phyloP scores from a whole-genome alignment of 2,797 vertebrate species.

The Clarias laeviceps region DNA sequence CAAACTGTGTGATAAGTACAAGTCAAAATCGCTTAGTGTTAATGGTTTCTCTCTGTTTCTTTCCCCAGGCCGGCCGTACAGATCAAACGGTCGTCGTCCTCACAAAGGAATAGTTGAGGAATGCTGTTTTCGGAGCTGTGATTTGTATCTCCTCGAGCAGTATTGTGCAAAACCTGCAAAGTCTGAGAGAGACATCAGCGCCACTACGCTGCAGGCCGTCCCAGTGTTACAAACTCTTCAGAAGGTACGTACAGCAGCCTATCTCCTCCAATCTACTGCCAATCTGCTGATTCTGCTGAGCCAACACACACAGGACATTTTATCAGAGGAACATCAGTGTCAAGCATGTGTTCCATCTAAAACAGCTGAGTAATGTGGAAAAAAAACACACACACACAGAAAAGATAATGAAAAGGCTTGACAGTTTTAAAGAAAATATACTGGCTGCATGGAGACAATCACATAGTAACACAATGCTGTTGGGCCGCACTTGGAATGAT shows the following conservation, averaged over 20 bases:
- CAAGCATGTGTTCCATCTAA: conserved; percentile 37
- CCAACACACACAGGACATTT: conserved; percentile 34
- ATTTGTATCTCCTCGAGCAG: conserved; percentile 83
- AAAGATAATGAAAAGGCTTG: conserved; percentile 21
- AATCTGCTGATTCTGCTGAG: conserved; percentile 44
- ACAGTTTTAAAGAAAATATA: conserved; percentile 32
- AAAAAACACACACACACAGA: background rate
- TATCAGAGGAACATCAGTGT: conserved; percentile 47
- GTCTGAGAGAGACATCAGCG: conserved; percentile 82
- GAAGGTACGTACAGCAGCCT: conserved; percentile 71
- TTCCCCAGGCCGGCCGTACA: conserved; percentile 76
- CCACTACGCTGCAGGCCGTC: conserved; percentile 70
- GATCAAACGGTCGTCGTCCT: conserved; percentile 73
- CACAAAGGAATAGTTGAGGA: conserved; percentile 85
- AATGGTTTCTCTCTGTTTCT: conserved; percentile 33
- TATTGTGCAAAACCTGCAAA: conserved; percentile 87
- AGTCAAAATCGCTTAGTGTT: background rate
- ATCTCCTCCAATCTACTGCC: conserved; percentile 37
- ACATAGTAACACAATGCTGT: conserved; percentile 51
- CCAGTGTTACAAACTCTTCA: conserved; percentile 69
- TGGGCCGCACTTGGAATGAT: conserved; percentile 49
- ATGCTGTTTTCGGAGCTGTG: conserved; percentile 86
- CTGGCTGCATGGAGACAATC: conserved; percentile 31
- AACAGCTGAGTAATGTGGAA: conserved; percentile 50
- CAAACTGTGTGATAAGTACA: background rate